These are phyloP conservation scores for Caenorhabditis brenneri DNA, from an alignment of 1,140 invertebrate species.

Conservation along the genomic window DNA sequence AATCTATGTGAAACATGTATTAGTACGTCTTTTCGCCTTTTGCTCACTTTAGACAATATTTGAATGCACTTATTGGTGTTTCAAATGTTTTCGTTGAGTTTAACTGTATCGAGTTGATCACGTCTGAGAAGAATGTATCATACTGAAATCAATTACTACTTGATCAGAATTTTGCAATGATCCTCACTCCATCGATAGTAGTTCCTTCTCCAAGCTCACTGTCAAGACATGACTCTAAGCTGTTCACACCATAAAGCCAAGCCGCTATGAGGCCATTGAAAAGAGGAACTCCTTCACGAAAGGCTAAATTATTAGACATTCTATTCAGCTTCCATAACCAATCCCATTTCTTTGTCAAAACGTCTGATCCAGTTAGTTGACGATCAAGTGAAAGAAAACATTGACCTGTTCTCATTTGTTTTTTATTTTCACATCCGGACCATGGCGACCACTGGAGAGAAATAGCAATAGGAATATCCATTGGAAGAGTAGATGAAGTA, in stretches of 20 bases:
- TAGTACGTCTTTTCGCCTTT: not conserved
- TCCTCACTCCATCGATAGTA: not conserved
- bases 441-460: not conserved
- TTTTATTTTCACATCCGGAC: not conserved
- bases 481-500: not conserved
- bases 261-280: not conserved
- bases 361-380: not conserved
- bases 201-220: not conserved
- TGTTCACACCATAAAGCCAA: not conserved
- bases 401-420: not conserved
- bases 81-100: not conserved
- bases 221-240: not conserved
- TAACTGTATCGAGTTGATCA: not conserved
- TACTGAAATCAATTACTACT: not conserved
- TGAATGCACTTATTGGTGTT: not conserved
- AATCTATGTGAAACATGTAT: not conserved
- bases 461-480: not conserved
- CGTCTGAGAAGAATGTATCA: not conserved
- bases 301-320: not conserved
- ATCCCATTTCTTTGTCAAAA: not conserved
- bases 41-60: constrained; percentile 11
- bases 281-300: not conserved
- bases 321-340: not conserved
- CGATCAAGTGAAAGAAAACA: not conserved
- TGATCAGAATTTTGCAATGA: not conserved